A percentile compares a stretch with the other conserved stretches of the same genome.
phyloP scores from a whole-genome alignment of 2,113 vertebrate species.

The Corythornis cristatus region DNA sequence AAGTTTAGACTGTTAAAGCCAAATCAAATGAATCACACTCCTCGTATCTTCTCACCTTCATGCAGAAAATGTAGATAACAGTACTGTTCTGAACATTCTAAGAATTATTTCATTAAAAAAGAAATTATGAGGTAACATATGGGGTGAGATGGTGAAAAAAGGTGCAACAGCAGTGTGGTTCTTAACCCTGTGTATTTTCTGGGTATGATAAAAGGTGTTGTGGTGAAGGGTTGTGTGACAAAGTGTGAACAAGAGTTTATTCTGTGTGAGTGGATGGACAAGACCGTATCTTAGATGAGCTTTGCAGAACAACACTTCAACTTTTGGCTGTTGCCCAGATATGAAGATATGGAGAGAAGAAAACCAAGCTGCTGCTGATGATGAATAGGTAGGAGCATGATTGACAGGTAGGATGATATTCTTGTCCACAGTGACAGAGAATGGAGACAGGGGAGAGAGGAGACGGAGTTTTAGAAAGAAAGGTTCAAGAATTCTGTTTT shows the following conservation, averaged over 20 bases:
- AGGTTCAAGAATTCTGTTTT: neutral
- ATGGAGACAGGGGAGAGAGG: neutral
- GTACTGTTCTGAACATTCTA: neutral
- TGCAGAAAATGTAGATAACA: neutral
- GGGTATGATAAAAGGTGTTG: neutral
- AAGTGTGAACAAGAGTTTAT: neutral
- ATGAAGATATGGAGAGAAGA: neutral
- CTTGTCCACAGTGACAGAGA: neutral
- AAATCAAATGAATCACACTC: neutral
- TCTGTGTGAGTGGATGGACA: neutral
- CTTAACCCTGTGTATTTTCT: neutral
- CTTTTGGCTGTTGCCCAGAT: neutral
- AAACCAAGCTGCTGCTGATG: neutral
- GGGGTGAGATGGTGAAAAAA: neutral
- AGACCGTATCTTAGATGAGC: neutral
- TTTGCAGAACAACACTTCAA: neutral
- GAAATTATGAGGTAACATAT: neutral
- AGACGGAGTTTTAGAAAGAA: neutral
- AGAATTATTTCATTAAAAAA: neutral
- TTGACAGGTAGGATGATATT: neutral
- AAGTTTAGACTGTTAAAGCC: neutral
- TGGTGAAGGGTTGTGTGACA: rapidly evolving
- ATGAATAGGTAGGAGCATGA: neutral
- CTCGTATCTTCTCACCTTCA: neutral
- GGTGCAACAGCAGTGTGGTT: neutral